These are phyloP conservation scores for Mesorhabditis spiculigera DNA, from an alignment of 2,888 invertebrate genomes.

Conservation along the genomic window DNA sequence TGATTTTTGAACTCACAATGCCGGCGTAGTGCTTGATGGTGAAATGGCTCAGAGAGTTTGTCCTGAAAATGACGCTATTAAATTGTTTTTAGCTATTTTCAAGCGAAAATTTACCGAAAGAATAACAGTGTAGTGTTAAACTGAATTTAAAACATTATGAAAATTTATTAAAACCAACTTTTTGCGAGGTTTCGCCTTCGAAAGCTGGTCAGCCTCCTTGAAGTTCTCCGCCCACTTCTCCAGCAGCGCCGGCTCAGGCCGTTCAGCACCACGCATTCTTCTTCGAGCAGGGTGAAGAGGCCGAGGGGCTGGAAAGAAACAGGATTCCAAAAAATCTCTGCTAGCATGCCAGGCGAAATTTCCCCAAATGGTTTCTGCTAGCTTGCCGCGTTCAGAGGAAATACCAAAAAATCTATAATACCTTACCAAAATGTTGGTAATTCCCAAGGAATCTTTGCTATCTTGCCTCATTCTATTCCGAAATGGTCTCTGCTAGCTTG, in stretches of 20 bases:
- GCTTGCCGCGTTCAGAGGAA: too few species aligned
- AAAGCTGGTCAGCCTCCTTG: slow-evolving; percentile 28
- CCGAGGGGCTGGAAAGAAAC: slow-evolving; percentile 47
- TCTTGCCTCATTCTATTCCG: too few species aligned
- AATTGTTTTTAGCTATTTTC: too few species aligned
- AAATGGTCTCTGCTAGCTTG: too few species aligned
- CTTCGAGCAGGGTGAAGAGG: slow-evolving; percentile 52
- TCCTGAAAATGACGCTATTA: too few species aligned
- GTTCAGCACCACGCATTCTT: slow-evolving; percentile 57
- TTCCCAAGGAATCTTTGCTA: too few species aligned
- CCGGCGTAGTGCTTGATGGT: slow-evolving; percentile 61
- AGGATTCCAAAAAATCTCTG: too few species aligned
- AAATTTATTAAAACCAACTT: slow-evolving; percentile 34
- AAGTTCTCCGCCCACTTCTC: slow-evolving; percentile 46
- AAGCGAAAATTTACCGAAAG: background rate
- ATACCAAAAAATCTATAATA: too few species aligned
- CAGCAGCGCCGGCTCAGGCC: slow-evolving; percentile 47
- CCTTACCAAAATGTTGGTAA: too few species aligned
- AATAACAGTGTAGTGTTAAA: background rate
- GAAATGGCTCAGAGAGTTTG: slow-evolving; percentile 31
- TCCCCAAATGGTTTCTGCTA: too few species aligned
- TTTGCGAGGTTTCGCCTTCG: slow-evolving; percentile 55
- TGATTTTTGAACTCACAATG: slow-evolving; percentile 46
- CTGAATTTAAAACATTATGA: background rate
- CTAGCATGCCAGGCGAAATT: too few species aligned